Percentiles rank a stretch among this genome's conserved stretches.
phyloP scores from a whole-genome alignment of 1,140 invertebrate species.

The Caenorhabditis latens region DNA sequence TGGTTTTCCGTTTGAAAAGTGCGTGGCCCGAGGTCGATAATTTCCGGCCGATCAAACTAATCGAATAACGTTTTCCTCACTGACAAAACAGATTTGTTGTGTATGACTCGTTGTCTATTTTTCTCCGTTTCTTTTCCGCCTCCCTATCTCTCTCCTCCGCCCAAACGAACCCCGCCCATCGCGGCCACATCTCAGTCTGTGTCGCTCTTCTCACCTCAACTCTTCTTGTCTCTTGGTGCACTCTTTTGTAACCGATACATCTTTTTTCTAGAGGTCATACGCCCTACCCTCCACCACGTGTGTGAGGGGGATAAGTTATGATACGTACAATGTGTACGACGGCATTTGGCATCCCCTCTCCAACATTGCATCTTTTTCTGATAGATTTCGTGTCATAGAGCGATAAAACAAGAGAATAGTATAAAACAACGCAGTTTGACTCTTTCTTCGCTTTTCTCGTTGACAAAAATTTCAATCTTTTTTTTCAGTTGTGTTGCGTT shows the following conservation, averaged over 20 bases:
- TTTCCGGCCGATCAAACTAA: conserved; percentile 51
- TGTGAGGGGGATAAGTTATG: not conserved
- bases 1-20: conserved; percentile 35
- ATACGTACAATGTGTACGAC: not conserved
- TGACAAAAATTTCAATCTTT: not conserved
- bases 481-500: not conserved
- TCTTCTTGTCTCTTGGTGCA: conserved; percentile 38
- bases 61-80: conserved; percentile 37
- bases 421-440: not conserved
- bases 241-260: conserved; percentile 42
- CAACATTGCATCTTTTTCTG: not conserved
- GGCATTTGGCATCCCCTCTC: not conserved
- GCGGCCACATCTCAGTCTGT: conserved; percentile 45
- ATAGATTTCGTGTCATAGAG: conserved; percentile 30
- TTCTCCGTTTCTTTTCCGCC: not conserved
- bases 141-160: not conserved
- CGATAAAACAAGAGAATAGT: conserved; percentile 43
- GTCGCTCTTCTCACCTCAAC: conserved; percentile 35
- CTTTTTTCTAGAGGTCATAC: conserved; percentile 18
- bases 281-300: not conserved
- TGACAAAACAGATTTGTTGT: conserved; percentile 50
- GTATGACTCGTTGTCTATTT: conserved; percentile 49
- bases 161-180: conserved; percentile 49
- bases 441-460: not conserved
- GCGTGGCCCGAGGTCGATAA: conserved; percentile 2